Base-by-base conservation (phyloP, 2,113 vertebrate genomes). In the Nanorana parkeri region DNA sequence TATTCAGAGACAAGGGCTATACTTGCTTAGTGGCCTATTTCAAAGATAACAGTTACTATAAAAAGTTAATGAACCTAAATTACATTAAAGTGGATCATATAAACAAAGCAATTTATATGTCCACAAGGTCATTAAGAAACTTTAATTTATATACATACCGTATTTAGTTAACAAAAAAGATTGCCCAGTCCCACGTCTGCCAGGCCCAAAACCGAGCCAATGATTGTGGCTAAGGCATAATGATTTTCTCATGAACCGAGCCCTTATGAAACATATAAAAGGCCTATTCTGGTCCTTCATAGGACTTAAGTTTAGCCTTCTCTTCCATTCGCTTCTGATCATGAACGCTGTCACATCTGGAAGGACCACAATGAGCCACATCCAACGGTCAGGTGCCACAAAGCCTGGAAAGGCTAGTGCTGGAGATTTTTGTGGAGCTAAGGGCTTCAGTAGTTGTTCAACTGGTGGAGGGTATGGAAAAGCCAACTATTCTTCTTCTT, bases 41-140 rank as follows among this genome's bases (percentile, higher is more conserved):
- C 32, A 36, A 36, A 61, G 29, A 61, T 23, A 41, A 61, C 11
- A 76, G 4, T 61, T 6, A 16, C 3, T 24, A 76, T 76, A 47
- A 63, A 47, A 63, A 23, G 15, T 32, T 10, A 24, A 24, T 77
- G 24, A 64, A 51, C 6, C 64, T 4, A 20, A 77, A 65, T 52
- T 23, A 51, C 21, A 61, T 76, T 77, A 20, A 63, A 51, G 17
- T 77, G 23, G 84, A 54, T 77, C 16, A 4, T 63, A 84, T 77
- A 20, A 84, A 52, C 80, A n/a, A 56, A 68, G 41, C 52, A 65
- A 86, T 77, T 61, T 84, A 41, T 73, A 61, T 75, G 71, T 81
- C 68, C 17, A 47, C 83, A 61, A 69, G 84, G 79, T 21, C 71
- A 80, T 2, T 21, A 0, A 0, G 6, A 47, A 56, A 60, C 3